Base-by-base conservation (phyloP, 30 jellyfish, hydroid and myxozoan genomes). In the Aurelia aurita complex sp. Pacific region DNA sequence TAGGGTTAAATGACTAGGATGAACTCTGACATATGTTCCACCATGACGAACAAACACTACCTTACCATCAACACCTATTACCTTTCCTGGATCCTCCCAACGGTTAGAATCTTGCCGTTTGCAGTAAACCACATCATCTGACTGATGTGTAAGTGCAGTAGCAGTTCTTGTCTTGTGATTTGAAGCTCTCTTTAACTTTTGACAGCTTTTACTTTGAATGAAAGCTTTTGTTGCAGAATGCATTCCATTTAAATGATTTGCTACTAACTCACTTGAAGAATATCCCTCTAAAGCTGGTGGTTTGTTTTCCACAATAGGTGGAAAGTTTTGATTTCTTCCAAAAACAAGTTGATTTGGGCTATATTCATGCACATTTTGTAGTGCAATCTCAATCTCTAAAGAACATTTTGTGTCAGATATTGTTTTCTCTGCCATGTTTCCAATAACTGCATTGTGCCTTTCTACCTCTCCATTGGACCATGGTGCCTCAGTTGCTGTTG, bases 401-500 rank as follows among this genome's bases (percentile, higher is more conserved):
- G 34, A 81, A 52, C 32, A 67, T 68, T 53, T 53, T 18, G 74
- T 67, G 14, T 81, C 90, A 7, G 40, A 14, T 55, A 67, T 14
- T 17, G 67, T 51, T 46, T 82, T 69, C 12, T 69, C 35, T 10
- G 70, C 55, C 88, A 69, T 68, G 1, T 51, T 38, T 60, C 73
- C 68, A 8, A 82, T 13, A 6, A 71, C 38, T 68, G 38, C 86
- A 71, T 82, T 69, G 57, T 82, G 88, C 32, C 92, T n/a, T 38
- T 70, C 92, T 13, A 29, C 64, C 15, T 70, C 17, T 18, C 92
- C 89, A 82, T 82, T 69, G 15, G 79, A 70, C 92, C 92, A 82
- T 1, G 92, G 92, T 29, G 76, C 11, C 36, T 82, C 88, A 36
- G 92, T 89, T 10, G 85, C 89, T 9, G 88, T 82, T 13, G 92